phyloP scores from a whole-genome alignment of 2,888 invertebrate genomes.

The Idaea dimidiata region DNA sequence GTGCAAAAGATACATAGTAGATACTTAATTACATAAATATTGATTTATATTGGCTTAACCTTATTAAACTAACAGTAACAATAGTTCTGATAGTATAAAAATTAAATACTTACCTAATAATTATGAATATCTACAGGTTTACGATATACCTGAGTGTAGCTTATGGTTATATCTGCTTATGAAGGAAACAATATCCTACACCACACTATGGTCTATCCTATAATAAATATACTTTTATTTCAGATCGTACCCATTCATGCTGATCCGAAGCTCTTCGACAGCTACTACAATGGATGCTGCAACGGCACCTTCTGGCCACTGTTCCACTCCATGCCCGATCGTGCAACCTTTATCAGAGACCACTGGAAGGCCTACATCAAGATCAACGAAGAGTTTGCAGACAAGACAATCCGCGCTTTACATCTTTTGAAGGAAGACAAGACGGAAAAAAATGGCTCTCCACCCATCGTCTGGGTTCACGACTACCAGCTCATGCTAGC shows the following conservation, averaged over 20 bases:
- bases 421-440: constrained; percentile 76
- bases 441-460: constrained; percentile 56
- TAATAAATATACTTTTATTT: constrained; percentile 27
- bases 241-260: constrained; percentile 91
- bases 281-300: constrained; percentile 95
- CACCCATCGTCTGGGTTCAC: constrained; percentile 95
- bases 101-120: background rate
- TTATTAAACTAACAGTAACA: background rate
- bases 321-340: constrained; percentile 95
- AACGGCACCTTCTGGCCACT: constrained; percentile 96
- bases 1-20: background rate
- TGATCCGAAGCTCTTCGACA: constrained; percentile 88
- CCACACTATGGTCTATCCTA: constrained; percentile 6
- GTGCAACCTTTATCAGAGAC: constrained; percentile 90
- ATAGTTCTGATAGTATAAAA: background rate
- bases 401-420: constrained; percentile 87
- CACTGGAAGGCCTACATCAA: constrained; percentile 91
- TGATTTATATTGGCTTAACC: background rate
- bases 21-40: background rate
- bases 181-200: background rate
- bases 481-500: constrained; percentile 97
- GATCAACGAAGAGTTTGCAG: constrained; percentile 91
- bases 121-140: too few relatives aligned
- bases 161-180: background rate
- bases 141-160: too few relatives aligned